Conservation (phyloP, 2,797 vertebrate species). For the Sebastes steindachneri region DNA sequence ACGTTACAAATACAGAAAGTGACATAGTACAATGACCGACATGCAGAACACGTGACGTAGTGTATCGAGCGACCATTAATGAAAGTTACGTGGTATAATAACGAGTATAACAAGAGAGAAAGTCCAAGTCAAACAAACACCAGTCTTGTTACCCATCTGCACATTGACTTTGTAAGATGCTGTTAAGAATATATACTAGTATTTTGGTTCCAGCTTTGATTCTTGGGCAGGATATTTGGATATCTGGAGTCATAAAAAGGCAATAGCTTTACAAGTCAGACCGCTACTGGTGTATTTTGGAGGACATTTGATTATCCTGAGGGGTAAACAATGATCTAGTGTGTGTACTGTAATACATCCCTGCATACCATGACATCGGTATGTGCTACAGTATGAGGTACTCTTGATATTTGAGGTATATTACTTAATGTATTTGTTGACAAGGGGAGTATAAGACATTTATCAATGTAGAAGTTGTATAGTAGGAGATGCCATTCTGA, state of each 20-base stretch:
- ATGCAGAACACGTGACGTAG: too few species aligned
- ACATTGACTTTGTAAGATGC: background rate
- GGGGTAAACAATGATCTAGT: background rate
- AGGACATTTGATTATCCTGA: background rate
- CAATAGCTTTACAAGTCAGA: background rate
- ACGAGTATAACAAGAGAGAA: too few species aligned
- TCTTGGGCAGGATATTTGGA: background rate
- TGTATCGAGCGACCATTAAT: too few species aligned
- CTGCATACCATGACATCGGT: background rate
- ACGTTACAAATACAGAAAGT: too few species aligned
- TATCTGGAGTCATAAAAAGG: background rate
- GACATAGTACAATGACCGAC: too few species aligned
- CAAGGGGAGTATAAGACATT: background rate
- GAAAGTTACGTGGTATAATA: too few species aligned
- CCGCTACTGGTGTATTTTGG: background rate
- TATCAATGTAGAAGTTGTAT: background rate
- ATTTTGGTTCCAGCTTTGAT: background rate
- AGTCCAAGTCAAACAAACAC: too few species aligned
- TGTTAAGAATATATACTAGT: background rate
- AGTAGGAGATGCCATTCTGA: background rate
- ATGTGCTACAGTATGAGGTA: background rate
- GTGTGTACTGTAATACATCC: background rate
- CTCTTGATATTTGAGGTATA: background rate
- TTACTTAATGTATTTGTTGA: background rate
- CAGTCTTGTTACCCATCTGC: background rate